Evolutionary conservation across 2,888 invertebrate genomes (phyloP).

Genomic region (Tuta absoluta): DNA sequence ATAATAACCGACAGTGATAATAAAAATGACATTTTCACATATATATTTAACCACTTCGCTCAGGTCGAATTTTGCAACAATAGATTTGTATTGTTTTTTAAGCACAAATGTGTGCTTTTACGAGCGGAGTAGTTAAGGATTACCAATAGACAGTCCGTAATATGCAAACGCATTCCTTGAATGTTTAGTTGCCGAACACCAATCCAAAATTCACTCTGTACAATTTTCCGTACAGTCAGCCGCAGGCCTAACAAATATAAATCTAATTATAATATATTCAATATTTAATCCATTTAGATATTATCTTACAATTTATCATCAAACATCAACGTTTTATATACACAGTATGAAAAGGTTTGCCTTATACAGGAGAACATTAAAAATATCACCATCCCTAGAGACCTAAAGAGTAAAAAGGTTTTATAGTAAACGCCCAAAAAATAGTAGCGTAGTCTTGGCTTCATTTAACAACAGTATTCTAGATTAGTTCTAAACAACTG

Average conservation of each 20-base stretch:
- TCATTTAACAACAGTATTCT: slow-evolving; percentile 62
- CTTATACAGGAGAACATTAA: slow-evolving; percentile 69
- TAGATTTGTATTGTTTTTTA: too few species aligned
- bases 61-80: too few species aligned
- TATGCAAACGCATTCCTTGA: background rate
- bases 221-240: background rate
- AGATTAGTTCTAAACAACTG: slow-evolving; percentile 55
- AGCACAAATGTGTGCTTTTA: too few species aligned
- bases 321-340: slow-evolving; percentile 69
- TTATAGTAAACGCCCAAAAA: slow-evolving; percentile 81
- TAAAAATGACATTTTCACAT: background rate
- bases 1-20: background rate
- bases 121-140: slow-evolving; percentile 1
- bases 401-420: slow-evolving; percentile 71
- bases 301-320: slow-evolving; percentile 60
- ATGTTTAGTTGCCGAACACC: background rate
- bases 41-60: too few species aligned
- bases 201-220: too few species aligned
- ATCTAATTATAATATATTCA: slow-evolving; percentile 11
- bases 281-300: slow-evolving; percentile 40
- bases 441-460: slow-evolving; percentile 75
- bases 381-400: slow-evolving; percentile 76
- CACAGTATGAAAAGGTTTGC: slow-evolving; percentile 61
- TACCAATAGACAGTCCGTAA: background rate
- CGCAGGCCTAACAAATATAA: background rate